phyloP scores from a whole-genome alignment of 2,888 invertebrate genomes.

The Panorpa germanica region DNA sequence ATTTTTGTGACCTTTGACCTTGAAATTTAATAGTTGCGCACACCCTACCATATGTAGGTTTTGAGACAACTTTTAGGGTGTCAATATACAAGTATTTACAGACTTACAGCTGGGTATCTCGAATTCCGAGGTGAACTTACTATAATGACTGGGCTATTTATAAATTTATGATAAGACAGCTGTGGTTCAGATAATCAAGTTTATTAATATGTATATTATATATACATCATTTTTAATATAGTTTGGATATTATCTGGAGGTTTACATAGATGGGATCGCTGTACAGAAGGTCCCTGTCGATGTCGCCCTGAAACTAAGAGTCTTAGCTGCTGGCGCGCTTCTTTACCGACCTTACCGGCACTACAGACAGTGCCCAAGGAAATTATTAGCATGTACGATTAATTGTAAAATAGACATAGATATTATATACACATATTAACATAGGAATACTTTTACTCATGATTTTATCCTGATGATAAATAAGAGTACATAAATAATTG shows the following conservation, averaged over 20 bases:
- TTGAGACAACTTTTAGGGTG: too few species aligned
- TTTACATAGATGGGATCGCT: constrained; percentile 34
- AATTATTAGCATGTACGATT: constrained; percentile 33
- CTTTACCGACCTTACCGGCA: constrained; percentile 32
- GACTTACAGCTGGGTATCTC: too few species aligned
- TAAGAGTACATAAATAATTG: too few species aligned
- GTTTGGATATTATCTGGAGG: constrained; percentile 35
- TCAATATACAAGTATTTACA: too few species aligned
- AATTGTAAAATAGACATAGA: background rate
- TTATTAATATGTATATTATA: background rate
- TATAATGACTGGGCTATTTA: too few species aligned
- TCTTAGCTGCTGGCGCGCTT: constrained; percentile 41
- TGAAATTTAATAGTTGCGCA: too few species aligned
- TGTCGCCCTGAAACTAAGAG: constrained; percentile 42
- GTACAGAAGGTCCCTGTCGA: constrained; percentile 40
- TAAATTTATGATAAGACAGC: too few species aligned
- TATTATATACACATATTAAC: background rate
- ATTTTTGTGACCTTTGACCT: too few species aligned
- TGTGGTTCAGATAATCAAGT: too few species aligned
- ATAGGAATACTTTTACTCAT: background rate
- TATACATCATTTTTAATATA: constrained; percentile 15
- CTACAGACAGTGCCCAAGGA: constrained; percentile 41
- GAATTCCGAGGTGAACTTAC: too few species aligned
- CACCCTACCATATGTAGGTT: too few species aligned
- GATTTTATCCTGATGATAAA: too few species aligned